Base-by-base conservation (phyloP, 1,140 invertebrate genomes). In the Drosophila leontia region DNA sequence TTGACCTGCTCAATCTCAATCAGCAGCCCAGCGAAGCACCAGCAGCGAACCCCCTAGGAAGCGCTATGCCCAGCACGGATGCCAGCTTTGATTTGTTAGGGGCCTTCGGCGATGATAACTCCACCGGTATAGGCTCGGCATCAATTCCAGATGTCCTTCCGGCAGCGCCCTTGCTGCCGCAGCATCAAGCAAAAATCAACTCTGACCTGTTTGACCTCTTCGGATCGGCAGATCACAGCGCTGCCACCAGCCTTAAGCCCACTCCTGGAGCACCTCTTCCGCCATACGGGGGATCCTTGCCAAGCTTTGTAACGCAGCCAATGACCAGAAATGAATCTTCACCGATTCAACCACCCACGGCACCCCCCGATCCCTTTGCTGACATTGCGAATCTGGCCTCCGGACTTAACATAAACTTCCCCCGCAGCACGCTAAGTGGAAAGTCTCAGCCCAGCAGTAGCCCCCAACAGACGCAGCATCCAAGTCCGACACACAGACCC, bases 1-100 rank as follows among this genome's bases (percentile, higher is more conserved):
- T 94, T 15, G 94, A 94, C 91, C 83, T 94, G 59, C 85, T 94
- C 26, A 94, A 94, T 81, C 75, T 94, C n/a, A 94, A 93, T 75
- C 92, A 92, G 55, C 87, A 92, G 23, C 48, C 68, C 26, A 86
- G 67, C 68, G 64, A 75, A 34, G 71, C 67, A 17, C 63, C 62
- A 26, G 45, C 76, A 41, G 47, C 80, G 32, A 50, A 80, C 82
- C 62, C 82, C 3, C 65, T 70, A 75, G 91, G 69, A 41, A 93
- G 63, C 86, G 94, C 82, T n/a, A 91, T 80, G 87, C 93, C 91
- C n/a, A 84, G 87, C 53, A 94, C 94, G 79, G 91, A 92, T 62
- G 91, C 91, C 44, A 92, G 91, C 50, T 94, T 95, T 80, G 96
- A 96, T 93, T 92, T 96, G 51, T 93, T 96, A 19, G 95, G 94